phyloP scores from a whole-genome alignment of 1,140 invertebrate genomes.

The Choristoneura fumiferana region DNA sequence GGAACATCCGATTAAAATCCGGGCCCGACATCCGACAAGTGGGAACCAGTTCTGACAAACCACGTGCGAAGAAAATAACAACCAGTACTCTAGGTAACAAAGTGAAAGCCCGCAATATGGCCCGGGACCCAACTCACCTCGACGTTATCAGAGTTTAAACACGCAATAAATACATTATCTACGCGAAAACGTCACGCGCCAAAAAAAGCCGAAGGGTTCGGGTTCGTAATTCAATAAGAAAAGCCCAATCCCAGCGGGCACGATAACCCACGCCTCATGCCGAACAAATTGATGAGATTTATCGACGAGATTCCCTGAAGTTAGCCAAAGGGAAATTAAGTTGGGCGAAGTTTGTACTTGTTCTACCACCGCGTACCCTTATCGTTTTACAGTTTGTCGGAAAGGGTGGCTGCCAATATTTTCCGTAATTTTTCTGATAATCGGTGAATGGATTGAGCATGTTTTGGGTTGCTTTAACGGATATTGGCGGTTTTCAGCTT shows the following conservation, averaged over 20 bases:
- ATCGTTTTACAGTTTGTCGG: conserved; percentile 32
- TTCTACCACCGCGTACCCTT: conserved; percentile 37
- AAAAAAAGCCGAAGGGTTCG: conserved; percentile 19
- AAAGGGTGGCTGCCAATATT: conserved; percentile 22
- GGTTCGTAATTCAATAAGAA: conserved; percentile 53
- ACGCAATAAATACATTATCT: conserved; percentile 23
- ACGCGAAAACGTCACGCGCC: conserved; percentile 21
- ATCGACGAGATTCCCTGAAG: conserved; percentile 49
- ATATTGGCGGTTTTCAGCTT: too few species aligned
- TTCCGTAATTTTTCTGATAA: background rate
- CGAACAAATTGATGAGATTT: conserved; percentile 60
- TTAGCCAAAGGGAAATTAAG: conserved; percentile 56
- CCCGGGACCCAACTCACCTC: conserved; percentile 3
- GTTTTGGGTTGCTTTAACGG: too few species aligned
- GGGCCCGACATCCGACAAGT: too few species aligned
- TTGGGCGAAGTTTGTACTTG: conserved; percentile 44
- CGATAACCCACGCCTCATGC: conserved; percentile 39
- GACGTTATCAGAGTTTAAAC: conserved; percentile 23
- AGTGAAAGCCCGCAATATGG: too few species aligned
- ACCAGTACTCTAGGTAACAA: too few species aligned
- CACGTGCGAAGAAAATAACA: too few species aligned
- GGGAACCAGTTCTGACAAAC: too few species aligned
- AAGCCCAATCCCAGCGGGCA: conserved; percentile 34
- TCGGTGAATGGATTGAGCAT: too few species aligned
- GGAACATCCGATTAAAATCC: too few species aligned